phyloP scores from a whole-genome alignment of 2,888 invertebrate genomes.

The Hypomecis atomaria region DNA sequence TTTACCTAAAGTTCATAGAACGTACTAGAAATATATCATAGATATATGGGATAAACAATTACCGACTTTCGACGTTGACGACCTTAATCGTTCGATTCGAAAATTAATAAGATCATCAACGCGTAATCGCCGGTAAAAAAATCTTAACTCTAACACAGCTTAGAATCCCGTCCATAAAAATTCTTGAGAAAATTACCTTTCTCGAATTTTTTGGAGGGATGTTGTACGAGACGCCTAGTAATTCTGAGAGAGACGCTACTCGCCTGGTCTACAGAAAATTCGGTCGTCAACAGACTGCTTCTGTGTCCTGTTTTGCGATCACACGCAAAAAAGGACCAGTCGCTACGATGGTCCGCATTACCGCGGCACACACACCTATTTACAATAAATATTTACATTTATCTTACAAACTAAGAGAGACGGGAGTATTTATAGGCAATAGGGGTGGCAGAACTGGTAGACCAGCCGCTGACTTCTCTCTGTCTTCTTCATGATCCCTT shows the following conservation, averaged over 20 bases:
- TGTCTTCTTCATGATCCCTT: slow-evolving; percentile 99
- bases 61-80: slow-evolving; percentile 83
- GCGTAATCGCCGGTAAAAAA: slow-evolving; percentile 78
- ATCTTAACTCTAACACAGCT: slow-evolving; percentile 68
- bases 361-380: slow-evolving; percentile 73
- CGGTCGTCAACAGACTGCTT: slow-evolving; percentile 58
- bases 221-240: slow-evolving; percentile 62
- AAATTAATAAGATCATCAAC: slow-evolving; percentile 47
- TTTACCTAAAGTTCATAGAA: slow-evolving; percentile 93
- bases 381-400: slow-evolving; percentile 65
- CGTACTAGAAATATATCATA: slow-evolving; percentile 98
- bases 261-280: slow-evolving; percentile 51
- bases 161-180: slow-evolving; percentile 74
- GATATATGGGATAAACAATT: slow-evolving; percentile 98
- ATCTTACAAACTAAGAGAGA: slow-evolving; percentile 46
- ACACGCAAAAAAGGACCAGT: slow-evolving; percentile 69
- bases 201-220: slow-evolving; percentile 80
- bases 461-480: slow-evolving; percentile 98
- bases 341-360: slow-evolving; percentile 73
- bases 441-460: slow-evolving; percentile 99
- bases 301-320: slow-evolving; percentile 69
- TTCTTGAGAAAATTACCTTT: slow-evolving; percentile 85
- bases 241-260: slow-evolving; percentile 45
- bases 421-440: slow-evolving; percentile 88
- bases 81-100: slow-evolving; percentile 42